Conservation (phyloP, 2,888 invertebrate species). For the Campopleginae sp. region DNA sequence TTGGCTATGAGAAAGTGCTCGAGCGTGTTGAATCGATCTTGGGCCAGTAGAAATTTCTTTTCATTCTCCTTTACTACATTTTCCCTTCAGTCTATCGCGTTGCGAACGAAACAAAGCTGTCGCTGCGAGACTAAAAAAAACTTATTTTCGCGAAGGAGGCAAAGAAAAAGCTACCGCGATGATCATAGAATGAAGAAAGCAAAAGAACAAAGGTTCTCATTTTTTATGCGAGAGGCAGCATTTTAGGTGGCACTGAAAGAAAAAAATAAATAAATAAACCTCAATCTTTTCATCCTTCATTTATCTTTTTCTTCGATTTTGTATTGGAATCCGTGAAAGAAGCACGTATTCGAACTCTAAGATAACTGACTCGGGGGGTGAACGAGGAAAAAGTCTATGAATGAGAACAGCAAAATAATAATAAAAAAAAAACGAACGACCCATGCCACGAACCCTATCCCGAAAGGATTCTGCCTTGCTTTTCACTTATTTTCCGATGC, state of each 20-base stretch:
- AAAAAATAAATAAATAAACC: slow-evolving; percentile 42
- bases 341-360: slow-evolving; percentile 37
- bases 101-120: slow-evolving; percentile 28
- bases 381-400: slow-evolving; percentile 44
- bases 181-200: slow-evolving; percentile 26
- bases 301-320: slow-evolving; percentile 41
- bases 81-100: not conserved
- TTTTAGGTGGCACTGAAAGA: slow-evolving; percentile 23
- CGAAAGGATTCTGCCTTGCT: slow-evolving; percentile 34
- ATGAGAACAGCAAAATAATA: slow-evolving; percentile 15
- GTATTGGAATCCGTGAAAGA: slow-evolving; percentile 58
- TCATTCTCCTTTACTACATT: slow-evolving; percentile 8
- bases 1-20: slow-evolving; percentile 28
- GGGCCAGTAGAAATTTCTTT: slow-evolving; percentile 23
- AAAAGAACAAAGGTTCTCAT: slow-evolving; percentile 57
- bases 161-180: slow-evolving; percentile 28
- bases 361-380: slow-evolving; percentile 30
- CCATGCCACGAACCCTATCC: slow-evolving; percentile 3
- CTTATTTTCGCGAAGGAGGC: slow-evolving; percentile 32
- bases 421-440: slow-evolving; percentile 22
- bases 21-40: slow-evolving; percentile 44
- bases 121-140: slow-evolving; percentile 33
- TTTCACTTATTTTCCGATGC: slow-evolving; percentile 52
- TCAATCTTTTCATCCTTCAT: slow-evolving; percentile 44
- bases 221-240: slow-evolving; percentile 48